phyloP scores from a whole-genome alignment of 2,113 vertebrate genomes.

The Tylochromis polylepis region DNA sequence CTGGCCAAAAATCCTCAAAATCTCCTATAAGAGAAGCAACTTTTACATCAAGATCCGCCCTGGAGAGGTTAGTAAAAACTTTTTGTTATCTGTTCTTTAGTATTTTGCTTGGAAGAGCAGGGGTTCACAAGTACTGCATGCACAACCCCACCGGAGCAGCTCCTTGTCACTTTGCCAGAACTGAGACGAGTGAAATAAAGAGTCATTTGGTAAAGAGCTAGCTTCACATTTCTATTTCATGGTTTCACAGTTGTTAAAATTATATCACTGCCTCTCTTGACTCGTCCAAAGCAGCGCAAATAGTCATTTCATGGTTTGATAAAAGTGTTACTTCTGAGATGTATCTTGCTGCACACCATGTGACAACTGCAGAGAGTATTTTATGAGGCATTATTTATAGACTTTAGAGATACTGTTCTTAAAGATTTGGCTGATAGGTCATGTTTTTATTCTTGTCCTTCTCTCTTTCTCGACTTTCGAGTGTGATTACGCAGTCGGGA shows the following conservation, averaged over 20 bases:
- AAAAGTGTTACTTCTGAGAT: constrained; percentile 29
- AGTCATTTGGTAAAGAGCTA: constrained; percentile 12
- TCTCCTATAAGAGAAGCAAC: constrained; percentile 98
- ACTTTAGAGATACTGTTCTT: not conserved
- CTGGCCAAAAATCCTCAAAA: constrained; percentile 99
- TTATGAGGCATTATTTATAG: constrained; percentile 26
- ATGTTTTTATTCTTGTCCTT: constrained; percentile 28
- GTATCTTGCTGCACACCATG: constrained; percentile 7
- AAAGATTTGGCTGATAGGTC: constrained; percentile 10
- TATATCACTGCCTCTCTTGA: constrained; percentile 30
- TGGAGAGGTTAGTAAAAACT: constrained; percentile 82
- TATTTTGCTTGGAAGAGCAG: not conserved
- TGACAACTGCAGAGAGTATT: not conserved
- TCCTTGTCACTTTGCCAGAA: not conserved
- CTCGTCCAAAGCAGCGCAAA: constrained; percentile 19
- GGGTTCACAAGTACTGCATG: constrained; percentile 10
- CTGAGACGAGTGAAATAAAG: not conserved
- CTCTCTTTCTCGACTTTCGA: constrained; percentile 7
- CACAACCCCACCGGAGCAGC: not conserved
- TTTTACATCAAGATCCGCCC: constrained; percentile 99
- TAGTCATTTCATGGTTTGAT: constrained; percentile 50
- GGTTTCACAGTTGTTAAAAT: constrained; percentile 48
- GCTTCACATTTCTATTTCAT: constrained; percentile 47
- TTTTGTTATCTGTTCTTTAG: constrained; percentile 25
- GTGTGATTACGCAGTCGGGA: constrained; percentile 13